phyloP scores from a whole-genome alignment of 2,888 invertebrate species.

The Brachynemurus nebulosus region DNA sequence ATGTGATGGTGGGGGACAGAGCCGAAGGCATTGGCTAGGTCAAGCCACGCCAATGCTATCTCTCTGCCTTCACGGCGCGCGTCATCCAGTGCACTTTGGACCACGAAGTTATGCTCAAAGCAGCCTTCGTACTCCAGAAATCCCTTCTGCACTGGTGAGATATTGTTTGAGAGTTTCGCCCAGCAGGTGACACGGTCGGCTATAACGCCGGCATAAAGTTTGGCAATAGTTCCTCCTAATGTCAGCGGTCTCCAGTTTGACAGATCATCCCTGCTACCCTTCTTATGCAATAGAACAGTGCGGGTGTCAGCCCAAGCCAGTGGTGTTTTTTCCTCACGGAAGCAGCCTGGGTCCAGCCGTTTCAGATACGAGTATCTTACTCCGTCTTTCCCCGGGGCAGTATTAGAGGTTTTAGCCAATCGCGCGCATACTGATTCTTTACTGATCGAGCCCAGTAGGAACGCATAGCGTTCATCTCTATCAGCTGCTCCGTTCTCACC shows the following conservation, averaged over 20 bases:
- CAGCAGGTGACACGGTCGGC: constrained; percentile 18
- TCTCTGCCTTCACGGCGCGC: constrained; percentile 13
- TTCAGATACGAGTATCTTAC: not conserved
- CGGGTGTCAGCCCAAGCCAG: constrained; percentile 4
- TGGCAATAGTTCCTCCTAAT: constrained; percentile 19
- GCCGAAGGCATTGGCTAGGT: constrained; percentile 28
- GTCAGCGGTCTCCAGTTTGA: constrained; percentile 24
- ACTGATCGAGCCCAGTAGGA: not conserved
- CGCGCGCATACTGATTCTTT: not conserved
- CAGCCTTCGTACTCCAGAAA: constrained; percentile 26
- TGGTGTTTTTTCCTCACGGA: constrained; percentile 3
- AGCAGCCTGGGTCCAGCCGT: not conserved
- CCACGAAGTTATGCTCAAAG: constrained; percentile 25
- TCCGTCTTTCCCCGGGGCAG: not conserved
- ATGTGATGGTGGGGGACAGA: constrained; percentile 25
- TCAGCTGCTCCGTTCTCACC: not conserved
- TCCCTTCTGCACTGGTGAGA: constrained; percentile 25
- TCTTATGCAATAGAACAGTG: constrained; percentile 11
- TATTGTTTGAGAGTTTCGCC: constrained; percentile 10
- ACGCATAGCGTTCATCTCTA: not conserved
- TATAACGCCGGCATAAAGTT: constrained; percentile 18
- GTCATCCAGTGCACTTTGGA: constrained; percentile 22
- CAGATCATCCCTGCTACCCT: constrained; percentile 16
- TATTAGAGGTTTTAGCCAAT: not conserved
- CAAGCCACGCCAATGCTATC: constrained; percentile 25